Evolutionary conservation across 2,797 vertebrate genomes (phyloP), one percentile per base, ranked within the genome.

Genomic region (Octomys mimax): DNA sequence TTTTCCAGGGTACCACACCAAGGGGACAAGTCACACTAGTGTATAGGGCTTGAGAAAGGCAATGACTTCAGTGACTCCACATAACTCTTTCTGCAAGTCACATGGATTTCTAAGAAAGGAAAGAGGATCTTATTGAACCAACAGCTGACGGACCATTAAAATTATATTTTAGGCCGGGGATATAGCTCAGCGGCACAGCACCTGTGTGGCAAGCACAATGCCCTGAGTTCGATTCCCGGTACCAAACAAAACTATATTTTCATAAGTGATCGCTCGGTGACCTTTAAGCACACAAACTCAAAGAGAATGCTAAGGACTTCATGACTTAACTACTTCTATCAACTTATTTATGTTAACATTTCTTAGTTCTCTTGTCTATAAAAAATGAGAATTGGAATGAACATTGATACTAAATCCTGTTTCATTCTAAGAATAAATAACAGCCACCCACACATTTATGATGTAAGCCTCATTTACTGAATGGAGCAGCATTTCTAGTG

Each of bases 21-120:
- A 91, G 39, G 39, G 39, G 28, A 61, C 28, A 59, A 79, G 26
- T 62, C 42, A 64, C 49, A 89, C 61, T 19, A 46, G 26, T 26
- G 49, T 33, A n/a, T 8, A 75, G 36, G 64, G 59, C 73, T 7
- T 85, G 83, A 90, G 83, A 77, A 52, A 78, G 8, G 19, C 57
- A 77, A 31, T 77, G 33, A 64, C 18, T 66, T 80, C 18, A 46
- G 33, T 12, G 78, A 39, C 24, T 33, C 28, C 22, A 49, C 33
- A 83, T 24, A 90, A 85, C n/a, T 88, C 59, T 66, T 73, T 87
- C 83, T 46, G 21, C 31, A 87, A 33, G 68, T 71, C 49, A 84
- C 2, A 36, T 14, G 22, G 52, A 33, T 80, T 95, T 92, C 70
- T 89, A 87, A 95, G 73, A 77, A 92, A 95, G 82, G 82, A 82